Conservation (phyloP, 2,888 invertebrate genomes). For the Dilophus febrilis region DNA sequence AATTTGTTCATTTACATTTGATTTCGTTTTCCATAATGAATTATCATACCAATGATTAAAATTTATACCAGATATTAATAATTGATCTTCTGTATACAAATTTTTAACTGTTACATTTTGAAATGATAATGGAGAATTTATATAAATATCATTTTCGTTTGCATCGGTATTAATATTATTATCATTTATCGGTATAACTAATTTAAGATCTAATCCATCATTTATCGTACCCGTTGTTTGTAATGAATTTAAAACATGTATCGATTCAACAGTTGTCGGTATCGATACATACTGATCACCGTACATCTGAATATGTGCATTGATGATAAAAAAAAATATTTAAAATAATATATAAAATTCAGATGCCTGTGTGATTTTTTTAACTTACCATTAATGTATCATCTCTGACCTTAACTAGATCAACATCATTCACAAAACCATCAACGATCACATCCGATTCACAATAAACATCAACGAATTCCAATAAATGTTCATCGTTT, state of each 20-base stretch:
- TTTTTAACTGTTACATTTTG: slow-evolving; percentile 15
- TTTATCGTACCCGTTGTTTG: slow-evolving; percentile 24
- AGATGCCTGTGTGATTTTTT: background rate
- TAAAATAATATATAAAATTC: background rate
- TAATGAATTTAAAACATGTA: slow-evolving; percentile 22
- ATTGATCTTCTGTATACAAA: slow-evolving; percentile 17
- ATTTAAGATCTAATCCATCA: slow-evolving; percentile 25
- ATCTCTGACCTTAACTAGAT: slow-evolving; percentile 28
- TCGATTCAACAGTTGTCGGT: slow-evolving; percentile 26
- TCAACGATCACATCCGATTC: slow-evolving; percentile 14
- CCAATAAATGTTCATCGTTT: slow-evolving; percentile 16
- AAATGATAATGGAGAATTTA: slow-evolving; percentile 22
- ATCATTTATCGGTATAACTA: slow-evolving; percentile 27
- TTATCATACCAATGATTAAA: slow-evolving; percentile 28
- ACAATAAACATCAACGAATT: slow-evolving; percentile 25
- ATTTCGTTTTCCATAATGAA: slow-evolving; percentile 22
- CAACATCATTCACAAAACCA: slow-evolving; percentile 28
- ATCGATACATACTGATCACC: slow-evolving; percentile 27
- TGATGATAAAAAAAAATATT: slow-evolving; percentile 1
- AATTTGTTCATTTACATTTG: slow-evolving; percentile 22
- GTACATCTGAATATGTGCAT: slow-evolving; percentile 16
- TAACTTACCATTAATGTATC: slow-evolving; percentile 36
- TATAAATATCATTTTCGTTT: slow-evolving; percentile 17
- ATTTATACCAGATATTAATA: slow-evolving; percentile 27
- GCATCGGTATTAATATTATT: slow-evolving; percentile 22